Base-by-base conservation (phyloP, 2,113 vertebrate genomes). In the Chlamydotis undulata region DNA sequence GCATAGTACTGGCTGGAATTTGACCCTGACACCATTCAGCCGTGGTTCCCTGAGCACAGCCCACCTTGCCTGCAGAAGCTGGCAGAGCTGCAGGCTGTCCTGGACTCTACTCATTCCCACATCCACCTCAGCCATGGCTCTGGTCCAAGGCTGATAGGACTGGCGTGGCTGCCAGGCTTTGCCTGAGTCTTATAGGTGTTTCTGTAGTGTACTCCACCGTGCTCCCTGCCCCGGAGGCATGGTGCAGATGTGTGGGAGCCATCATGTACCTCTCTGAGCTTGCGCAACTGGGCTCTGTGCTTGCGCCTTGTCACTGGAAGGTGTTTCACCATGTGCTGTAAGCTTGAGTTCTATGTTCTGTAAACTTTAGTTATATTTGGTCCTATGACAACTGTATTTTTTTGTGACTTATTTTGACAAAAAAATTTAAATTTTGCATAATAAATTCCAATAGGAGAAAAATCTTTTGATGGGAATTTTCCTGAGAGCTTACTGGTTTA, bases 61-160 rank as follows among this genome's bases (percentile, higher is more conserved):
- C 4, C 11, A 7, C 18, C 17, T 19, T 53, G 33, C 37, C 33
- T 64, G 55, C 26, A 60, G 89, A 31, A 49, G 49, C 55, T 74
- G 50, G 26, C 43, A 50, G 39, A 59, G 31, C n/a, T 41, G 19
- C 23, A 1, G 9, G 8, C 12, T 63, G 23, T 39, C 31, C 39
- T 53, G 26, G 43, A 12, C 23, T 5, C 9, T 18, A 19, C 23
- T 71, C 31, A 15, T 53, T 49, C 21, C 14, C 31, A 37, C 0
- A 0, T 9, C 16, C 55, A 24, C 43, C 23, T 59, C 56, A 43
- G n/a, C 19, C 10, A 5, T 1, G 19, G n/a, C 19, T 69, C 43
- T 74, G 22, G 11, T 37, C 19, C 0, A 1, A 47, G 9, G 33
- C 29, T 77, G 41, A 3, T 16, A 5, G 10, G 7, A 2, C 18